Base-by-base conservation (phyloP, 2,888 invertebrate species). In the Acanthosoma haemorrhoidale region DNA sequence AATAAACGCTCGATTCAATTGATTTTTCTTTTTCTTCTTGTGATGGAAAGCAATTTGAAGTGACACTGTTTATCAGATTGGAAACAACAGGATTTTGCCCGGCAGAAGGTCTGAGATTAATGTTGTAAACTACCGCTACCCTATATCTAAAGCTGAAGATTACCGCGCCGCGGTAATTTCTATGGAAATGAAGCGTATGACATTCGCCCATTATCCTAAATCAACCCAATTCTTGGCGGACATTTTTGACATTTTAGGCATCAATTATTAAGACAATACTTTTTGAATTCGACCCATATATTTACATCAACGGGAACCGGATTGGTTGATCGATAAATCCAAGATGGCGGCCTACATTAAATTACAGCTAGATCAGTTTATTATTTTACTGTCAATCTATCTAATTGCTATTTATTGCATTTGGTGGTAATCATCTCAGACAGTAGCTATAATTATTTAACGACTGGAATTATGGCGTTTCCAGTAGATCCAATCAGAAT, bases 41-140 rank as follows among this genome's bases (percentile, higher is more conserved):
- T n/a, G n/a, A n/a, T n/a, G n/a, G n/a, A n/a, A n/a, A n/a, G n/a
- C n/a, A n/a, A n/a, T n/a, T n/a, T n/a, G n/a, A n/a, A n/a, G n/a
- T n/a, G n/a, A n/a, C n/a, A n/a, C n/a, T n/a, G n/a, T n/a, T n/a
- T n/a, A n/a, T n/a, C n/a, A n/a, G n/a, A n/a, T n/a, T n/a, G n/a
- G n/a, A n/a, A n/a, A n/a, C n/a, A n/a, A n/a, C n/a, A n/a, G n/a
- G n/a, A n/a, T n/a, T n/a, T n/a, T n/a, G n/a, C n/a, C 13, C 25
- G 29, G 18, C 51, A 51, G 51, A 51, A 51, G 51, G 51, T n/a
- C 51, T 25, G 25, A 51, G 51, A 51, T 51, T 51, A 51, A 51
- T 25, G 51, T 51, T 51, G 51, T 51, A 51, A 51, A 51, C 51
- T 51, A 51, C 51, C 18, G n/a, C n/a, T n/a, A n/a, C n/a, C 51